These are phyloP conservation scores for Drosophila aff. DNA, from an alignment of 1,140 invertebrate genomes.

Conservation along the genomic window DNA sequence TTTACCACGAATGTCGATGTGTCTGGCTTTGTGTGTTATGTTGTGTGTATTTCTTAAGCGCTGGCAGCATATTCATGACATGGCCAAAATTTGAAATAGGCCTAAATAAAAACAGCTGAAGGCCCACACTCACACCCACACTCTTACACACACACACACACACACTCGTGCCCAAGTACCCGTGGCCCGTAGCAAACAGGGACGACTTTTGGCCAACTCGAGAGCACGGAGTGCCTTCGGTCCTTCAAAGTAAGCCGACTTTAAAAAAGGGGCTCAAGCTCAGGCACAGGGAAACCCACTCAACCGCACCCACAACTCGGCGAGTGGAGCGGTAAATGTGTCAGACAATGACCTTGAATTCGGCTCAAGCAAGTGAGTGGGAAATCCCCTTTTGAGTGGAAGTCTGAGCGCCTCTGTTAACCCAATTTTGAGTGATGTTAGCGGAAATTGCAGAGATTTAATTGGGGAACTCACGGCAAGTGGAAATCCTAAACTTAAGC, in stretches of 20 bases:
- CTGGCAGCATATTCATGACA: conserved; percentile 73
- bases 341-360: conserved; percentile 75
- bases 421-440: conserved; percentile 3
- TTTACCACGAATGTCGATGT: conserved; percentile 69
- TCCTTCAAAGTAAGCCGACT: conserved; percentile 27
- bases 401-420: conserved; percentile 6
- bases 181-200: conserved; percentile 2
- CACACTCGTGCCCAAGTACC: conserved; percentile 11
- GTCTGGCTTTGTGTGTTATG: conserved; percentile 40
- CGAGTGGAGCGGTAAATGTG: conserved; percentile 68
- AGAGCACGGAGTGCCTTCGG: conserved; percentile 8
- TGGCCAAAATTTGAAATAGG: conserved; percentile 73
- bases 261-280: conserved; percentile 17
- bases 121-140: conserved; percentile 23
- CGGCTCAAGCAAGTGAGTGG: conserved; percentile 36
- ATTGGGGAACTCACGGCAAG: conserved; percentile 4
- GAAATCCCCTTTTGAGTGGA: neutral
- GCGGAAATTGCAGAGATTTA: conserved; percentile 6
- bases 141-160: neutral
- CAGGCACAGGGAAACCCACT: conserved; percentile 40
- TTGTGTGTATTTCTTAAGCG: conserved; percentile 39
- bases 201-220: conserved; percentile 16
- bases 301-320: conserved; percentile 72
- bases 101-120: conserved; percentile 56
- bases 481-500: conserved; percentile 17